Conservation (phyloP, 2,888 invertebrate species). For the Bugulina stolonifera region DNA sequence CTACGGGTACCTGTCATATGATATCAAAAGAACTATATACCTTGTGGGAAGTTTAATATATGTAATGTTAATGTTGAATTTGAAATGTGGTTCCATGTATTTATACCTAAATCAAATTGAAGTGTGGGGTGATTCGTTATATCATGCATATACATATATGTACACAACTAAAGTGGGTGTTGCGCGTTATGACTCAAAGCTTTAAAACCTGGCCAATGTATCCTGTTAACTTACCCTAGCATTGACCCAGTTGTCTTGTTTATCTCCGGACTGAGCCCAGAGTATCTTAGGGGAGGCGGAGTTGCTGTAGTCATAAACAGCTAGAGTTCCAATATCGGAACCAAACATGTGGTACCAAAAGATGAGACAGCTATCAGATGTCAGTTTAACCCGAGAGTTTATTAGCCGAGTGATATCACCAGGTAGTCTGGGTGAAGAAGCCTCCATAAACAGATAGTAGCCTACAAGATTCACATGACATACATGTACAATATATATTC, state of each 20-base stretch:
- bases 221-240: constrained; percentile 25
- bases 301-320: constrained; percentile 27
- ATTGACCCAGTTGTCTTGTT: constrained; percentile 27
- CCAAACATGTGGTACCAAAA: constrained; percentile 51
- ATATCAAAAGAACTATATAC: too few relatives aligned
- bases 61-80: too few relatives aligned
- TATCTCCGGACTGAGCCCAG: constrained; percentile 27
- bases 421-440: constrained; percentile 11
- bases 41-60: too few relatives aligned
- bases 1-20: neutral
- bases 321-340: constrained; percentile 33
- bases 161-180: too few relatives aligned
- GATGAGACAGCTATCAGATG: constrained; percentile 32
- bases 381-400: neutral
- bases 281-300: constrained; percentile 10
- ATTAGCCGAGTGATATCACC: constrained; percentile 21
- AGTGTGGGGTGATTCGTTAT: too few relatives aligned
- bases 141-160: too few relatives aligned
- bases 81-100: too few relatives aligned
- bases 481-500: neutral
- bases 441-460: constrained; percentile 23
- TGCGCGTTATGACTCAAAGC: too few relatives aligned
- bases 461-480: neutral
- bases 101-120: too few relatives aligned
- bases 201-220: neutral